Base-by-base conservation (phyloP, 1,140 invertebrate genomes). In the Euwallacea fornicatus region DNA sequence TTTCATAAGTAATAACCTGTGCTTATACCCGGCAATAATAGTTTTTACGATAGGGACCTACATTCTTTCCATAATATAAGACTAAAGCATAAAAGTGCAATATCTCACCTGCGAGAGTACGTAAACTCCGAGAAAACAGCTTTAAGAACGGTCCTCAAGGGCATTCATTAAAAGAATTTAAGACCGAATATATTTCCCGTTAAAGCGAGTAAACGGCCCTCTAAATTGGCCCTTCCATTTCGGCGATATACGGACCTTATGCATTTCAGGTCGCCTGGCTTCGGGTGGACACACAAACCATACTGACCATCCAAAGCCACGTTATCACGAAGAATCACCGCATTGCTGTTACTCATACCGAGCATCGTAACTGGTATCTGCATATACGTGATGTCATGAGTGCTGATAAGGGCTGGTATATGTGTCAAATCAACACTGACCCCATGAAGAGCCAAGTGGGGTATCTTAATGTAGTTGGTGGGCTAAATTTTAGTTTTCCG, bases 281-380 rank as follows among this genome's bases (percentile, higher is more conserved):
- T 62, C 85, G 93, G 72, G 93, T 96, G 66, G 94, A 97, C 83
- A 96, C 94, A 54, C 94, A 97, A 83, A 95, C 95, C 6, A 96
- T 96, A 74, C 83, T 96, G 63, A 95, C 94, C 42, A 95, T 96
- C 80, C 93, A 94, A 79, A 90, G 84, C 79, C 91, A 94, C 84
- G 91, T 94, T 72, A 95, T 96, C 80, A 95, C 93, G 46, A 90
- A 94, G 78, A 95, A 95, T 83, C 89, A 93, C 76, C 85, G 95
- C 61, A 93, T 96, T 72, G 88, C 90, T 7, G 89, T 95, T 60
- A 93, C 91, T 21, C 92, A 94, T 80, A 93, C 90, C 73, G 93
- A 95, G 76, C 90, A 93, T 77, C 86, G 89, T 63, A 93, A 91
- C 56, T 95, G 93, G 93, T 92, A 90, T 80, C 85, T 95, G 58